These are phyloP conservation scores for Eristalinus aeneus DNA, from an alignment of 2,888 invertebrate species.

Conservation along the genomic window DNA sequence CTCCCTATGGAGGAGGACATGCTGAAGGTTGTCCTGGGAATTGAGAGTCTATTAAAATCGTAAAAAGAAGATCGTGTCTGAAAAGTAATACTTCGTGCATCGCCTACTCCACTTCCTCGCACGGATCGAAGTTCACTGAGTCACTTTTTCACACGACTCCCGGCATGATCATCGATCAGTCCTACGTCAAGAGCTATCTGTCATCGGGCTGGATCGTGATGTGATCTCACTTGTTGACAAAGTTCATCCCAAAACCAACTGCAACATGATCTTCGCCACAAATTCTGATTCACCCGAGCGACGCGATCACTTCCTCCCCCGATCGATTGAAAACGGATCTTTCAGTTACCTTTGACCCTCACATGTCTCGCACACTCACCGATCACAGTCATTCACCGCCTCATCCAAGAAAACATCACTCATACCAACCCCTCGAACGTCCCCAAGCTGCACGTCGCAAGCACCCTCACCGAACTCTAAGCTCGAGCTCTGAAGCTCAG, in stretches of 20 bases:
- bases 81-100: too few relatives aligned
- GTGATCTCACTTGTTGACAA: not conserved
- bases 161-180: not conserved
- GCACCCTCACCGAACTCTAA: not conserved
- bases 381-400: constrained; percentile 45
- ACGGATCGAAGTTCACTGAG: not conserved
- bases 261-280: not conserved
- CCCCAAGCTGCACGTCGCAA: too few relatives aligned
- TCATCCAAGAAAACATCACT: constrained; percentile 33
- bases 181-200: not conserved
- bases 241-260: not conserved
- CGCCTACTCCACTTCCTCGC: not conserved
- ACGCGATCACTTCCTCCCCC: not conserved
- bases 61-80: too few relatives aligned
- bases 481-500: not conserved
- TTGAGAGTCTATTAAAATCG: too few relatives aligned
- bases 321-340: constrained; percentile 55
- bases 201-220: not conserved
- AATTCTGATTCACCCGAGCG: not conserved
- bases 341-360: constrained; percentile 61
- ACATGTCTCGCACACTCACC: constrained; percentile 48
- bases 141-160: not conserved
- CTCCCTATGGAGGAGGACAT: too few relatives aligned
- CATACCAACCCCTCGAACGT: not conserved
- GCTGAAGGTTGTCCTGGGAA: too few relatives aligned